Conservation (phyloP, 2,797 vertebrate genomes). For the Gymnoscopelus microlampas region DNA sequence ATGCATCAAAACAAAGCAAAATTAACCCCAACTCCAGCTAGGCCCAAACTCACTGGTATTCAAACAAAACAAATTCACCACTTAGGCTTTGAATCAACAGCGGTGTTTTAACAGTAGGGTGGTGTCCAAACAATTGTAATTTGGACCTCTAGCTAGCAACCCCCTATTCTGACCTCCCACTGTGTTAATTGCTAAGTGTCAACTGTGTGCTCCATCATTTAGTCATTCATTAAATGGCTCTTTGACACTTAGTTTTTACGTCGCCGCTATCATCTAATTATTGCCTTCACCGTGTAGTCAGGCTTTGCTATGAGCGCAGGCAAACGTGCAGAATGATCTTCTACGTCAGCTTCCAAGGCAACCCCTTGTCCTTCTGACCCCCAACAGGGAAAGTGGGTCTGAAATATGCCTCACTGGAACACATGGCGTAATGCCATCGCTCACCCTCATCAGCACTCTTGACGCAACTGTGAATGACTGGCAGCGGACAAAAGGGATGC, state of each 20-base stretch:
- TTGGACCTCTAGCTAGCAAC: conserved; percentile 8
- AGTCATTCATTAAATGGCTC: conserved; percentile 39
- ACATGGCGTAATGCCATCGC: conserved; percentile 65
- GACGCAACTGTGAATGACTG: conserved; percentile 64
- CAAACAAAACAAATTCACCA: conserved; percentile 27
- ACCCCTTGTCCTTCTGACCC: conserved; percentile 5
- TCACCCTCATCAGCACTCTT: conserved; percentile 54
- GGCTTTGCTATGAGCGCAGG: conserved; percentile 40
- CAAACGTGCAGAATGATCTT: conserved; percentile 51
- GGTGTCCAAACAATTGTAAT: conserved; percentile 33
- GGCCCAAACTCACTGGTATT: conserved; percentile 1
- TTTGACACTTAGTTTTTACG: conserved; percentile 44
- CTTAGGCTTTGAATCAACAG: conserved; percentile 30
- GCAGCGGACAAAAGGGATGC: conserved; percentile 70
- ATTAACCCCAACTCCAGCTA: neutral
- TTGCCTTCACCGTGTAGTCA: conserved; percentile 61
- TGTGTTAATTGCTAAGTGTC: conserved; percentile 49
- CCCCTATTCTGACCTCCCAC: conserved; percentile 29
- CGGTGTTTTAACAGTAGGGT: conserved; percentile 35
- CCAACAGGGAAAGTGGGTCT: conserved; percentile 21
- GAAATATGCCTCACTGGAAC: conserved; percentile 38
- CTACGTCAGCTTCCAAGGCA: conserved; percentile 45
- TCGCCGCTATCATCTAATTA: conserved; percentile 50
- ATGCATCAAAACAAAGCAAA: neutral
- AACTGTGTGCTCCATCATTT: conserved; percentile 48